Conservation (phyloP, 2,888 invertebrate genomes). For the Eilema griseolum region DNA sequence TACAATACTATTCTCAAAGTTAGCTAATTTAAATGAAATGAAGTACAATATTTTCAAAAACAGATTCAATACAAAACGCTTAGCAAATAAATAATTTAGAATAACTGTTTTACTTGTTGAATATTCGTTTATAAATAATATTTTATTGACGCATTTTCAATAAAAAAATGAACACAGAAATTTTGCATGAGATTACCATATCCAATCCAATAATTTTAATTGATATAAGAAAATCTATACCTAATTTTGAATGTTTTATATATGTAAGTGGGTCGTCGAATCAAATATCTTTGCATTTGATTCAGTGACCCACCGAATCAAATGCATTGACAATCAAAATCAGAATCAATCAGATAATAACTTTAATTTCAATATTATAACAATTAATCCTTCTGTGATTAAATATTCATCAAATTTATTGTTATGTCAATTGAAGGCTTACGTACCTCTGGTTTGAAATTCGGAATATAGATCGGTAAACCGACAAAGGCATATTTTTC, state of each 20-base stretch:
- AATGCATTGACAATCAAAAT: neutral
- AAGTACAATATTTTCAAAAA: too few species aligned
- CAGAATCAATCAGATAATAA: neutral
- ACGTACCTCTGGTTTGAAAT: slow-evolving; percentile 18
- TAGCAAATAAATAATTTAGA: too few species aligned
- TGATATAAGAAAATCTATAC: too few species aligned
- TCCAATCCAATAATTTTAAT: too few species aligned
- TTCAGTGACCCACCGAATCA: neutral
- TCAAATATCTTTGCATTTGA: neutral
- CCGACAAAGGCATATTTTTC: slow-evolving; percentile 18
- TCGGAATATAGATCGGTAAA: slow-evolving; percentile 37
- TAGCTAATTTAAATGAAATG: too few species aligned
- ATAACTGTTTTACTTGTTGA: neutral
- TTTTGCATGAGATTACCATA: too few species aligned
- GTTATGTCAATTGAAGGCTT: neutral
- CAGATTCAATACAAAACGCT: too few species aligned
- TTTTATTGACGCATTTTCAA: too few species aligned
- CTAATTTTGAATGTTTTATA: too few species aligned
- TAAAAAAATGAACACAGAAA: neutral
- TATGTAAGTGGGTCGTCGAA: too few species aligned
- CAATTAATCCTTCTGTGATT: neutral
- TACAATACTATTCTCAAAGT: too few species aligned
- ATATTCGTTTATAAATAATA: neutral
- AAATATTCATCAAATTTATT: neutral
- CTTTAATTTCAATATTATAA: neutral